These are phyloP conservation scores for Anser cygnoides DNA, from an alignment of 2,113 vertebrate genomes.

Conservation along the genomic window DNA sequence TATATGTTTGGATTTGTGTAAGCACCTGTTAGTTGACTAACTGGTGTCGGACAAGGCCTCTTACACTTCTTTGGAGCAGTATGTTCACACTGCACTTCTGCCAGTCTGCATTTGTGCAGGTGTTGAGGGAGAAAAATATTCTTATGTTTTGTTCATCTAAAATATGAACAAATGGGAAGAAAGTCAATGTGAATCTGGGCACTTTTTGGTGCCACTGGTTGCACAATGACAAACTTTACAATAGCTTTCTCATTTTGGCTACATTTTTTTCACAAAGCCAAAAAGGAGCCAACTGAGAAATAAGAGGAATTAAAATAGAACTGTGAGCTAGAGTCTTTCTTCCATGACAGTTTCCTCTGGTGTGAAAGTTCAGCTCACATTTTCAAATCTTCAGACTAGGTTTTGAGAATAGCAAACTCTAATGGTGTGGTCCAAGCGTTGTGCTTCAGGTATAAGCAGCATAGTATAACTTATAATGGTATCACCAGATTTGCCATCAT, in stretches of 20 bases:
- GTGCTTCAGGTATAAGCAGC: not conserved
- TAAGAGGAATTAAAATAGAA: not conserved
- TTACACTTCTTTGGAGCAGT: not conserved
- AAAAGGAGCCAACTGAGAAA: not conserved
- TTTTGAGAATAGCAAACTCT: not conserved
- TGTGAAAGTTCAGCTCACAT: not conserved
- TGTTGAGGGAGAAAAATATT: not conserved
- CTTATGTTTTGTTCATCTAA: not conserved
- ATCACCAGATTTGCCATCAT: not conserved
- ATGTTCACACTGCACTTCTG: not conserved
- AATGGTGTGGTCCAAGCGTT: no score
- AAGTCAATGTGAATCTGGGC: not conserved
- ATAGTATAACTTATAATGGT: not conserved
- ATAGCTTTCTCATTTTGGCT: not conserved
- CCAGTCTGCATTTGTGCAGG: not conserved
- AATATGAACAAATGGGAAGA: not conserved
- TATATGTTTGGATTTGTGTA: not conserved
- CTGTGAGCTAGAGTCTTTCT: not conserved
- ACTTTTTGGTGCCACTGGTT: not conserved
- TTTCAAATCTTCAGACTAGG: not conserved
- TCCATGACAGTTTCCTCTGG: not conserved
- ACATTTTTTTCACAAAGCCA: not conserved
- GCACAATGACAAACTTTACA: not conserved
- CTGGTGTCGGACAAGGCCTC: not conserved
- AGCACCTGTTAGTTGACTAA: not conserved